These are phyloP conservation scores for Ochropacha duplaris DNA, from an alignment of 2,888 invertebrate species.

Conservation along the genomic window DNA sequence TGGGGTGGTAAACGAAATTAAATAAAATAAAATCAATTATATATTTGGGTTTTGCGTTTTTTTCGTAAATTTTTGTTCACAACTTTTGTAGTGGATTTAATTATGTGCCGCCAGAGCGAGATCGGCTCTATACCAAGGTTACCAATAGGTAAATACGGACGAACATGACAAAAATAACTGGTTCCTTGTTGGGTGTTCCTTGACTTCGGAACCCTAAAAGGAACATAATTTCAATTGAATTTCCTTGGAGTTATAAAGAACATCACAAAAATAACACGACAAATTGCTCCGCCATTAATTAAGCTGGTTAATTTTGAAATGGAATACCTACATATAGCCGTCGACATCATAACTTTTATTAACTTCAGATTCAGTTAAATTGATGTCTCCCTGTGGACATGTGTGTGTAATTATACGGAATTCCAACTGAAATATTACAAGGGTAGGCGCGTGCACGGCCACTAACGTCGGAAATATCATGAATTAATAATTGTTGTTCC, in stretches of 20 bases:
- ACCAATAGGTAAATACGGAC: no score
- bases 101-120: no score
- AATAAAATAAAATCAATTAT: no score
- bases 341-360: not conserved
- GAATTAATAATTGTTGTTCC: constrained; percentile 9
- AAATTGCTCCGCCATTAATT: not conserved
- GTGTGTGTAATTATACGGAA: constrained; percentile 3
- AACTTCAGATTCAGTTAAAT: not conserved
- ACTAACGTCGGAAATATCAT: constrained; percentile 7
- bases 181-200: no score
- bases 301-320: not conserved
- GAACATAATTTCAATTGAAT: no score
- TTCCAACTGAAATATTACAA: constrained; percentile 1
- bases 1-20: no score
- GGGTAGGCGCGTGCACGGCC: not conserved
- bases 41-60: no score
- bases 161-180: no score
- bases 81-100: no score
- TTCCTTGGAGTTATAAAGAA: not conserved
- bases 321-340: not conserved
- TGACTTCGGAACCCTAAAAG: no score
- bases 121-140: no score
- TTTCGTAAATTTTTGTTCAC: no score
- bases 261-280: not conserved
- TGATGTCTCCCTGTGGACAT: not conserved